phyloP scores from a whole-genome alignment of 2,888 invertebrate species.

The Eilema depressum region DNA sequence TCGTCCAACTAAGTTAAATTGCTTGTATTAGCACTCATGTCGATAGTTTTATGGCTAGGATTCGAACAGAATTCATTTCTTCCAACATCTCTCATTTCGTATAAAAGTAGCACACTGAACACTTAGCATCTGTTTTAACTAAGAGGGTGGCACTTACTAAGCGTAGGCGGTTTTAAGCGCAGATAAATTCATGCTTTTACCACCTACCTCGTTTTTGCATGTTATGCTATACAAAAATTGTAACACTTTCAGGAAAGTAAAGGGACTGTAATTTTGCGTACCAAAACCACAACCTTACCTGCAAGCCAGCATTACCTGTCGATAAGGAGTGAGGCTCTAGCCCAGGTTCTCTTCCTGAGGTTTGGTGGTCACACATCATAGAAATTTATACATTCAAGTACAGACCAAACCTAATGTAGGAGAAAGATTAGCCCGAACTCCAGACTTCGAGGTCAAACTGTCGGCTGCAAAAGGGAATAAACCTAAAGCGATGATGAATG shows the following conservation, averaged over 20 bases:
- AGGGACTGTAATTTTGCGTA: neutral
- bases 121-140: neutral
- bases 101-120: too few relatives aligned
- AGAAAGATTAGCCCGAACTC: too few relatives aligned
- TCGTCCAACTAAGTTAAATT: too few relatives aligned
- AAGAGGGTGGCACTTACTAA: neutral
- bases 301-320: too few relatives aligned
- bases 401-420: rapidly evolving
- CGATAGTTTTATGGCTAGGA: too few relatives aligned
- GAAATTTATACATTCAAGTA: neutral
- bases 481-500: neutral
- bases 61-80: neutral
- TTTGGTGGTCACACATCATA: too few relatives aligned
- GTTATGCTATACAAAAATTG: neutral
- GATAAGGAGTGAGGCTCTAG: too few relatives aligned
- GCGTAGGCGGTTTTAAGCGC: neutral
- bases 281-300: too few relatives aligned
- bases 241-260: too few relatives aligned
- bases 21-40: too few relatives aligned
- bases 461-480: too few relatives aligned
- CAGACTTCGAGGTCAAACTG: neutral
- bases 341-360: too few relatives aligned
- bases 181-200: neutral
- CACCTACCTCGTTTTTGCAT: neutral
- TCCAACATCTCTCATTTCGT: neutral